A percentile compares a stretch with the other conserved stretches of the same genome.
Evolutionary conservation across 2,888 invertebrate species (phyloP).

Genomic region (Parasteatoda lunata): DNA sequence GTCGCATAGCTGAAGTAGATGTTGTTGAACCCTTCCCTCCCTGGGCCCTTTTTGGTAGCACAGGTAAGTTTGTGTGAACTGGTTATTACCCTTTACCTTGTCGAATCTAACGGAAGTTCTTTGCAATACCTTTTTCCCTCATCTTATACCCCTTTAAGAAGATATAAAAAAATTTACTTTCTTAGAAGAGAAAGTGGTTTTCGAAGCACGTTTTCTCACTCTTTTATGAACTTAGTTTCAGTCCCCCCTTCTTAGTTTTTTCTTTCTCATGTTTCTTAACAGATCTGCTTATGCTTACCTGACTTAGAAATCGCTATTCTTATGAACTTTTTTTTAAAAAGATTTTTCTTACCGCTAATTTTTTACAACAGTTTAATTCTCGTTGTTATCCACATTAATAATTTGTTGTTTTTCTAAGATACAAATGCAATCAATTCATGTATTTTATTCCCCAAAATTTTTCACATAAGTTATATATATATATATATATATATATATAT

Average conservation of each 20-base stretch:
- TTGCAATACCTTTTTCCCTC: constrained; percentile 30
- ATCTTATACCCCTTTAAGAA: constrained; percentile 26
- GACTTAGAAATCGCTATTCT: too few relatives aligned
- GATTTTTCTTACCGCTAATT: too few relatives aligned
- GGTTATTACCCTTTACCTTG: constrained; percentile 67
- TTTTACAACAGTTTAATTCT: too few relatives aligned
- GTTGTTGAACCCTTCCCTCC: constrained; percentile 57
- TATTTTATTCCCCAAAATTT: too few relatives aligned
- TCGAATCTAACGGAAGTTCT: constrained; percentile 63
- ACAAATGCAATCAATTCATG: too few relatives aligned
- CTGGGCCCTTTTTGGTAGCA: constrained; percentile 40
- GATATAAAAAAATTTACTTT: constrained; percentile 8
- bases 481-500: too few relatives aligned
- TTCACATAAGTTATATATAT: too few relatives aligned
- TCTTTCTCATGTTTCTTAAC: background rate
- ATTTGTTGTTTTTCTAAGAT: too few relatives aligned
- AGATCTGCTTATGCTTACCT: too few relatives aligned
- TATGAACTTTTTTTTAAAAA: too few relatives aligned
- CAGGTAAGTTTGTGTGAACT: constrained; percentile 62
- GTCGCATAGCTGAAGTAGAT: constrained; percentile 58
- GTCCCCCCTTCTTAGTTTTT: background rate
- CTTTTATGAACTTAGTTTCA: constrained; percentile 13
- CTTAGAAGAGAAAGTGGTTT: constrained; percentile 40
- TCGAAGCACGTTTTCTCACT: constrained; percentile 31
- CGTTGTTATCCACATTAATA: too few relatives aligned